Evolutionary conservation across 64 coral and sea anemone genomes (phyloP).

Genomic region (Montipora foliosa): DNA sequence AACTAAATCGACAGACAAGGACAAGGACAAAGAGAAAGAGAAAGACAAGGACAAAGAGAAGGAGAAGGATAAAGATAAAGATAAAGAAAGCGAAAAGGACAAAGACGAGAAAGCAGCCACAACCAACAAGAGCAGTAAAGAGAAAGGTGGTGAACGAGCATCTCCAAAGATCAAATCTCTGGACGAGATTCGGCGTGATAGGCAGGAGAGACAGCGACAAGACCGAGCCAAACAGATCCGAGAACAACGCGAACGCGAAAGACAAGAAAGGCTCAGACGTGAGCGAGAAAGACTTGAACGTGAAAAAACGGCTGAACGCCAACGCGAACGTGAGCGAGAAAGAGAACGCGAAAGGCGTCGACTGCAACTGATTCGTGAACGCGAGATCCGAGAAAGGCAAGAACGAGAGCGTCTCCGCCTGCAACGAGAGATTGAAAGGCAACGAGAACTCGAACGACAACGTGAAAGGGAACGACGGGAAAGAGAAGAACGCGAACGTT

Average conservation of each 20-base stretch:
- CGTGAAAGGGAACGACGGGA: conserved; percentile 90
- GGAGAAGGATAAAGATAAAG: conserved; percentile 4
- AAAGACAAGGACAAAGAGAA: conserved; percentile 8
- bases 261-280: conserved; percentile 79
- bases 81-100: conserved; percentile 25
- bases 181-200: conserved; percentile 91
- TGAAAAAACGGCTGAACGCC: conserved; percentile 82
- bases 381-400: conserved; percentile 81
- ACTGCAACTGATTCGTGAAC: conserved; percentile 89
- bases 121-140: conserved; percentile 1
- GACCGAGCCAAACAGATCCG: conserved; percentile 78
- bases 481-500: conserved; percentile 88
- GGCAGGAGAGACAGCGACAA: conserved; percentile 81
- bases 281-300: conserved; percentile 95
- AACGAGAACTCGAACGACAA: conserved; percentile 87
- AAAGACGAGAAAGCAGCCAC: conserved; percentile 55
- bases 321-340: conserved; percentile 92
- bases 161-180: conserved; percentile 87
- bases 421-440: conserved; percentile 73
- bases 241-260: conserved; percentile 90
- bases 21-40: neutral
- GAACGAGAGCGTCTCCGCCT: conserved; percentile 78
- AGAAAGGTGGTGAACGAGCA: conserved; percentile 52
- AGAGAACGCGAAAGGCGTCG: conserved; percentile 93
- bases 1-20: neutral